Conservation (phyloP, 2,888 invertebrate species). For the Tachina lurida region DNA sequence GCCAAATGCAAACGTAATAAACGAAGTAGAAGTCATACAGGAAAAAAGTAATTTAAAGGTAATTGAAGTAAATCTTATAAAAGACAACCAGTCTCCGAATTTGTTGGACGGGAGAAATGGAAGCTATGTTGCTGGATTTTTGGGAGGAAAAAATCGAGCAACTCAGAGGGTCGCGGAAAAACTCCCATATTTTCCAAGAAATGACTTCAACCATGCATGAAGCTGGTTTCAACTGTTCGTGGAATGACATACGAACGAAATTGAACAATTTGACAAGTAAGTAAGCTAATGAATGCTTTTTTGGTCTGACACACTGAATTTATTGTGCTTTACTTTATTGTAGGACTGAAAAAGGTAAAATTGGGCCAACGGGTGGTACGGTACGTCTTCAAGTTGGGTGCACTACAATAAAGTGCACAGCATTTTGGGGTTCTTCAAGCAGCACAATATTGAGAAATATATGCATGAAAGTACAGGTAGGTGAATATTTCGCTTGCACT, state of each 20-base stretch:
- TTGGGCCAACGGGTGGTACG: constrained; percentile 8
- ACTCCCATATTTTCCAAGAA: constrained; percentile 14
- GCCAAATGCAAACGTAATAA: too few species aligned
- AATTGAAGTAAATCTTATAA: too few species aligned
- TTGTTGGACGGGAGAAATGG: background rate
- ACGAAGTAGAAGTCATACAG: too few species aligned
- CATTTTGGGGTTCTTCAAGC: background rate
- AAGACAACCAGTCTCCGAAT: constrained; percentile 4
- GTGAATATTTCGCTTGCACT: background rate
- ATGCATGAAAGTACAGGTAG: constrained; percentile 13
- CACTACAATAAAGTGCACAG: too few species aligned
- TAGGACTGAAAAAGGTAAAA: constrained; percentile 2
- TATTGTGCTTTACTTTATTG: background rate
- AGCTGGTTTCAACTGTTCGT: background rate
- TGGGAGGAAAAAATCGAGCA: constrained; percentile 30
- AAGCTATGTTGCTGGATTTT: background rate
- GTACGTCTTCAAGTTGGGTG: background rate
- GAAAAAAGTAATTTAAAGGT: too few species aligned
- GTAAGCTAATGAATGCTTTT: background rate
- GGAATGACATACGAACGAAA: constrained; percentile 11
- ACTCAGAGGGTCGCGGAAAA: background rate
- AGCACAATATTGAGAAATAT: background rate
- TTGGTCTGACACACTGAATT: background rate
- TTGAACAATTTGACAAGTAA: constrained; percentile 13
- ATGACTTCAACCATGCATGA: constrained; percentile 7